Evolutionary conservation across 1,140 invertebrate species (phyloP).

Genomic region (Hylyphantes graminicola): DNA sequence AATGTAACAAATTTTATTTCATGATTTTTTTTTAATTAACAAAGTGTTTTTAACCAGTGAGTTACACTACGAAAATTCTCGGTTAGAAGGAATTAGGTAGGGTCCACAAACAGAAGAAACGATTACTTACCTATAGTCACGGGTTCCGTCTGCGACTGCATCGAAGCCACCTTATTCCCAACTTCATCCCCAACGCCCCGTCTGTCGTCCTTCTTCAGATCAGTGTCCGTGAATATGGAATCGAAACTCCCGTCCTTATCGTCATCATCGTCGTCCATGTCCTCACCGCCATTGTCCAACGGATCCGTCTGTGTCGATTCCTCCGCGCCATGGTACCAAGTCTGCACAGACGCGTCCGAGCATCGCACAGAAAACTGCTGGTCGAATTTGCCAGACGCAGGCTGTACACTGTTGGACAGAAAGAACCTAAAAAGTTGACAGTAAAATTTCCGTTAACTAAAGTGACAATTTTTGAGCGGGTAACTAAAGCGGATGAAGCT

Average conservation of each 20-base stretch:
- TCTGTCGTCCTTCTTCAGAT: neutral
- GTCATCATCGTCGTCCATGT: neutral
- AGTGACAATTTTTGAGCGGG: too few species aligned
- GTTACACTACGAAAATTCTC: neutral
- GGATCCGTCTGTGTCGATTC: constrained; percentile 45
- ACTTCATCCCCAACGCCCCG: neutral
- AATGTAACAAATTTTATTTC: too few species aligned
- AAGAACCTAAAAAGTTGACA: neutral
- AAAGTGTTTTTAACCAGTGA: too few species aligned
- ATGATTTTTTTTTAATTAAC: too few species aligned
- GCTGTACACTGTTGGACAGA: neutral
- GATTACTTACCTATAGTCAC: constrained; percentile 28
- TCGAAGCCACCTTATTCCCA: constrained; percentile 18
- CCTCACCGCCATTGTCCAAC: neutral
- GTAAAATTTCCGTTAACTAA: too few species aligned
- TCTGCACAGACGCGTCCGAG: constrained; percentile 32
- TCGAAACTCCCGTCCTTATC: constrained; percentile 31
- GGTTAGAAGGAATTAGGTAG: neutral
- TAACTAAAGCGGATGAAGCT: too few species aligned
- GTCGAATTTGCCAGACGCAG: neutral
- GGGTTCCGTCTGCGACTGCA: constrained; percentile 51
- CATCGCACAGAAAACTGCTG: neutral
- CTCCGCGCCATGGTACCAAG: constrained; percentile 18
- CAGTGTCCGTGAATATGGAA: constrained; percentile 18
- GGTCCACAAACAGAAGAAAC: neutral